Percentiles rank a stretch among this genome's conserved stretches.
Evolutionary conservation across 2,113 vertebrate genomes (phyloP).

Genomic region (Pollachius pollachius): DNA sequence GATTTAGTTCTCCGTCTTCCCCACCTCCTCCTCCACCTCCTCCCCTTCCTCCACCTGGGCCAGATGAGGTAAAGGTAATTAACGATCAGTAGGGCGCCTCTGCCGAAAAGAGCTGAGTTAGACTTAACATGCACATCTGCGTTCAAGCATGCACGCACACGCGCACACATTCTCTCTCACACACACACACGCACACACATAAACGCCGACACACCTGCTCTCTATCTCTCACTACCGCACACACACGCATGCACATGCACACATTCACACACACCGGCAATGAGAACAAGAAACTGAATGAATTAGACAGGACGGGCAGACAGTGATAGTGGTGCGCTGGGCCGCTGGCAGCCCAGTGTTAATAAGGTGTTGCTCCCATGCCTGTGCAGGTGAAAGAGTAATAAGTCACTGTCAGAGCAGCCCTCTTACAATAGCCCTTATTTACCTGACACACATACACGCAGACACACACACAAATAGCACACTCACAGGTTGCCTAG

Average conservation of each 20-base stretch:
- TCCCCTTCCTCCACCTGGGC: constrained; percentile 20
- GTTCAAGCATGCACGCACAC: not conserved
- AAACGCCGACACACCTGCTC: not conserved
- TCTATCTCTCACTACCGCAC: not conserved
- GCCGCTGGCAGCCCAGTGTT: constrained; percentile 35
- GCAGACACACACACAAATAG: not conserved
- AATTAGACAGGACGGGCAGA: too few species aligned
- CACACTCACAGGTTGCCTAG: not conserved
- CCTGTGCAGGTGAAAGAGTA: constrained; percentile 44
- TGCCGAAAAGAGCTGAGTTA: constrained; percentile 37
- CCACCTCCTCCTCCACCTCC: too few species aligned
- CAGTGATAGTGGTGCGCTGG: not conserved
- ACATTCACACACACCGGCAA: not conserved
- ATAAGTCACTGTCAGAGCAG: constrained; percentile 48
- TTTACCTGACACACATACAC: constrained; percentile 49
- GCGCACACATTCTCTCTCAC: not conserved
- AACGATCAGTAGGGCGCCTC: constrained; percentile 49
- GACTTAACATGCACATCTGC: constrained; percentile 1
- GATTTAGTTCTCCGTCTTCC: constrained; percentile 30
- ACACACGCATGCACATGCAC: constrained; percentile 2
- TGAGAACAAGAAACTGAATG: not conserved
- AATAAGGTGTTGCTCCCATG: constrained; percentile 53
- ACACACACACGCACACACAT: not conserved
- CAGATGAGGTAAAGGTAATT: constrained; percentile 61
- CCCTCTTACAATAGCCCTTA: constrained; percentile 35